Conservation (phyloP, 2,797 vertebrate genomes). For the Meriones psammophilus region DNA sequence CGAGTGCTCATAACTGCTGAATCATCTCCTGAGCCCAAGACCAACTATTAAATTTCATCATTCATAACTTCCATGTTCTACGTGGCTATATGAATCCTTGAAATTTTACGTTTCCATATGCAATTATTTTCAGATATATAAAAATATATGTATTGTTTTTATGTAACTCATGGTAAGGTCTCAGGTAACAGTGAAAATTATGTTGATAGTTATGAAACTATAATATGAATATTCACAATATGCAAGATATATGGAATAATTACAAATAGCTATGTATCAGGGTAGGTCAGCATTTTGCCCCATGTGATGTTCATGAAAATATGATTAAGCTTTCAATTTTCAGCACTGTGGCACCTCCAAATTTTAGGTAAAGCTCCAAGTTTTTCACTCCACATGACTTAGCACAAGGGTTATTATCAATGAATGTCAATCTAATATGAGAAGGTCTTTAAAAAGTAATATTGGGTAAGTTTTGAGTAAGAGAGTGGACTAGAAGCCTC, state of each 20-base stretch:
- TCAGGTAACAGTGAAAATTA: not conserved
- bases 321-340: not conserved
- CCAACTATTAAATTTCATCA: not conserved
- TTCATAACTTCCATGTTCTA: not conserved
- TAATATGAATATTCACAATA: not conserved
- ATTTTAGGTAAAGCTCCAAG: not conserved
- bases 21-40: not conserved
- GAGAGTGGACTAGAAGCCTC: not conserved
- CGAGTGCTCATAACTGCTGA: not conserved
- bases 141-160: not conserved
- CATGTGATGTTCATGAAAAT: not conserved
- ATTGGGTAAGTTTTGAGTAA: not conserved
- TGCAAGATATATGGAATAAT: not conserved
- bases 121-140: not conserved
- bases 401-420: not conserved
- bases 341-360: not conserved
- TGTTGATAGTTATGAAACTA: not conserved
- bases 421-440: not conserved
- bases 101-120: not conserved
- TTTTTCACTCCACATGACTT: accelerated
- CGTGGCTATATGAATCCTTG: not conserved
- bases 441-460: not conserved
- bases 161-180: not conserved
- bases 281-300: not conserved
- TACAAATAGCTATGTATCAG: not conserved